A percentile compares a stretch with the other conserved stretches of the same genome.
Conservation (phyloP, 2,888 invertebrate species). For the Agrochola circellaris region DNA sequence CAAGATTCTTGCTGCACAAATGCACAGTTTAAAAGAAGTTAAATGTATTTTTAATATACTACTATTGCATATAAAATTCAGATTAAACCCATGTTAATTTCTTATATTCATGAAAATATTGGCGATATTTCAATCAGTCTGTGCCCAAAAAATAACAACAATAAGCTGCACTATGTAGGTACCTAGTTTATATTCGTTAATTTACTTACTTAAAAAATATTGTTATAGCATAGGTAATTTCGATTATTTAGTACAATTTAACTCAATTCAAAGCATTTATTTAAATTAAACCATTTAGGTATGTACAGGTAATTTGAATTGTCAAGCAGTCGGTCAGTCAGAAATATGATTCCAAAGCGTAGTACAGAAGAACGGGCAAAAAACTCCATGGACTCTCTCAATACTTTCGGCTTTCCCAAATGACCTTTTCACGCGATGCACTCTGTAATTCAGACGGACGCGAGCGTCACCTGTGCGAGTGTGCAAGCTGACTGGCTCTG, state of each 20-base stretch:
- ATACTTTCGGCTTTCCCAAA: too few species aligned
- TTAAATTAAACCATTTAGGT: too few species aligned
- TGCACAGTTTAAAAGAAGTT: neutral
- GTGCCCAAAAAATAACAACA: neutral
- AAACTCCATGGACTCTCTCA: too few species aligned
- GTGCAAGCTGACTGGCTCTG: conserved; percentile 2
- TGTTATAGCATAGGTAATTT: neutral
- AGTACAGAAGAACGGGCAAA: too few species aligned
- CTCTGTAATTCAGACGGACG: neutral
- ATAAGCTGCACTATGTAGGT: neutral
- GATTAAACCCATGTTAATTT: neutral
- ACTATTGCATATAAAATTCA: neutral
- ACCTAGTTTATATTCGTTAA: neutral
- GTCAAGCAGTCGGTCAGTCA: too few species aligned
- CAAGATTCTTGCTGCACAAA: neutral
- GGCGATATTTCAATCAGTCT: neutral
- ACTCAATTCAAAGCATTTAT: too few species aligned
- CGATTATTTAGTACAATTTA: too few species aligned
- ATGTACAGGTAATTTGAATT: too few species aligned
- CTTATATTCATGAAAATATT: neutral
- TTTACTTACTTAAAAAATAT: neutral
- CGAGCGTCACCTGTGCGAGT: conserved; percentile 15
- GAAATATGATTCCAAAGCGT: too few species aligned
- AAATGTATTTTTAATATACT: neutral
- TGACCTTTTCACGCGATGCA: neutral